Percentiles rank a stretch among this genome's conserved stretches.
Conservation (phyloP, 1,140 invertebrate genomes). For the Meloidogyne exigua region DNA sequence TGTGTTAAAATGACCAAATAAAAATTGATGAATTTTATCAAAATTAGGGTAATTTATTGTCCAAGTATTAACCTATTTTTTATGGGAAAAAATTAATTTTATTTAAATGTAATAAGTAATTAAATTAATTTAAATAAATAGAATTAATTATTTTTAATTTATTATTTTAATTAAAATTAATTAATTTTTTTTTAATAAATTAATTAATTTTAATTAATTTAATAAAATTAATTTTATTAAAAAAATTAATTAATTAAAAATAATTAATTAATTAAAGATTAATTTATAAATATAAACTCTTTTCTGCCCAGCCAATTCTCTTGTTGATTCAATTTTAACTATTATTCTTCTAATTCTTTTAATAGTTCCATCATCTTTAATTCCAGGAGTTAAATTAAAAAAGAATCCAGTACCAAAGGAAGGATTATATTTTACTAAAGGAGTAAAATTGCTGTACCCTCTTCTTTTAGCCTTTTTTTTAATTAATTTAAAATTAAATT, state of each 20-base stretch:
- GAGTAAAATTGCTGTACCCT: not conserved
- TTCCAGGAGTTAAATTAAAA: not conserved
- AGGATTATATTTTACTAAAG: not conserved
- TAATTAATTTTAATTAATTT: not conserved
- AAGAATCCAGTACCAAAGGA: not conserved
- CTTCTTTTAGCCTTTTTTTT: not conserved
- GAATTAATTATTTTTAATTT: not conserved
- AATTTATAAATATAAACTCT: not conserved
- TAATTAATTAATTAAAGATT: not conserved
- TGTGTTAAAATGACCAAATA: not conserved
- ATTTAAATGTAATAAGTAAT: too few species aligned
- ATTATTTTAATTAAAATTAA: not conserved
- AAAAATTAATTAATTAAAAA: not conserved
- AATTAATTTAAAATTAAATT: not conserved
- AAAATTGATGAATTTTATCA: not conserved
- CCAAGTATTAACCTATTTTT: not conserved
- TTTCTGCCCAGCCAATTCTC: not conserved
- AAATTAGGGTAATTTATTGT: not conserved
- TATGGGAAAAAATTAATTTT: not conserved
- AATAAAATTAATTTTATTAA: not conserved
- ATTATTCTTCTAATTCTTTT: not conserved
- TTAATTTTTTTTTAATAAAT: not conserved
- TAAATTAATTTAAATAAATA: not conserved
- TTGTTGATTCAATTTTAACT: not conserved
- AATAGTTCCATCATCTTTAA: conserved; percentile 1